Base-by-base conservation (phyloP, 2,113 vertebrate genomes). In the Prochilodus magdalenae region DNA sequence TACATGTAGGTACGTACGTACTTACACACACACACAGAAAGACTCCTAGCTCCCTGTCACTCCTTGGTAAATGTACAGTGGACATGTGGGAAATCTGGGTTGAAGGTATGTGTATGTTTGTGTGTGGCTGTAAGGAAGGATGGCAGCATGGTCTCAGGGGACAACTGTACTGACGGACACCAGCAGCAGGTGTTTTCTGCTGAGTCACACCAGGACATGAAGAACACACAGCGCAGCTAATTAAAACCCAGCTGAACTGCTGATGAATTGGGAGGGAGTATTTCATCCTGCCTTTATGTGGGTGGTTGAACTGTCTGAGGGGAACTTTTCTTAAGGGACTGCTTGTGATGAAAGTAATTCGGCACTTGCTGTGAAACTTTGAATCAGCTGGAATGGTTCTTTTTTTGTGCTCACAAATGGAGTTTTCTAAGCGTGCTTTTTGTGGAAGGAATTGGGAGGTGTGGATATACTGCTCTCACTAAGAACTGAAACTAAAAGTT, bases 301-400 rank as follows among this genome's bases (percentile, higher is more conserved):
- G 27, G 33, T 47, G n/a, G 79, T 63, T 63, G 20, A 63, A 65
- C 65, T n/a, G 30, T 36, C 59, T 11, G 20, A n/a, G n/a, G 29
- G 49, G 62, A 66, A 95, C 83, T 90, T 94, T 20, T 95, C 94
- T 91, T 91, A 12, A 96, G 95, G 84, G 95, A 97, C 77, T 90
- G 92, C 27, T 94, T 93, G 76, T 96, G 89, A 60, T 26, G n/a
- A 59, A 66, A 33, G 63, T 30, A 29, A 30, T 66, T 29, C 30
- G 29, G 27, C 63, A 30, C 63, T 30, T 30, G 63, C 63, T 66
- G 27, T 30, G 15, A 67, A 33, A 60, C 57, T 60, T 26, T 3
- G 24, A 60, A 24, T 60, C n/a, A 60, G 57, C 26, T 13, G 24
- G 7, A 60, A 60, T 60, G n/a, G n/a, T 60, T 5, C 20, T n/a